phyloP scores from a whole-genome alignment of 2,113 vertebrate species.

The Crypturellus undulatus region DNA sequence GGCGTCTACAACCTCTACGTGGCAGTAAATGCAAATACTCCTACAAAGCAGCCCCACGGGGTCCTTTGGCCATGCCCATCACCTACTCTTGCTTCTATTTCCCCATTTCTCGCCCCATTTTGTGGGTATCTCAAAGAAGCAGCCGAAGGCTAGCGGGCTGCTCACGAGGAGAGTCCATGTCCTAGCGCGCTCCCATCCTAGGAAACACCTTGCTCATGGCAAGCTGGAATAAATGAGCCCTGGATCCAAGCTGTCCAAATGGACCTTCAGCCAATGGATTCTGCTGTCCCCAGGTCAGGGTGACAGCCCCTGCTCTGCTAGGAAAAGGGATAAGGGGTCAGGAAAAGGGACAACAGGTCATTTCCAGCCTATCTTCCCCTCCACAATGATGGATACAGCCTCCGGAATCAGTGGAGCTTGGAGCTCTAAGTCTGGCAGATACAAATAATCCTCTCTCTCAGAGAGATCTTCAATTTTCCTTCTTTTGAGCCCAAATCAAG shows the following conservation, averaged over 20 bases:
- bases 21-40: background rate
- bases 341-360: background rate
- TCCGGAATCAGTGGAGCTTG: background rate
- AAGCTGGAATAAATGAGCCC: background rate
- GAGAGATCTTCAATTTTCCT: background rate
- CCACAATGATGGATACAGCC: background rate
- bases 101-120: background rate
- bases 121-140: background rate
- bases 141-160: fast-evolving
- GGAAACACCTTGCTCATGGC: background rate
- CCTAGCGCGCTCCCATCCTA: background rate
- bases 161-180: background rate
- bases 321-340: background rate
- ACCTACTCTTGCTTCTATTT: background rate
- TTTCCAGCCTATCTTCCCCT: background rate
- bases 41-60: background rate
- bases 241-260: background rate
- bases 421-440: background rate
- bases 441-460: background rate
- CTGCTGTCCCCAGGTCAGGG: background rate
- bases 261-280: background rate
- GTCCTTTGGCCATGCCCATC: background rate
- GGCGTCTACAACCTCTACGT: background rate
- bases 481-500: background rate
- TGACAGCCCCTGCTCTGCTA: background rate